These are phyloP conservation scores for Epinephelus malabaricus DNA, from an alignment of 2,797 vertebrate species.

Conservation along the genomic window DNA sequence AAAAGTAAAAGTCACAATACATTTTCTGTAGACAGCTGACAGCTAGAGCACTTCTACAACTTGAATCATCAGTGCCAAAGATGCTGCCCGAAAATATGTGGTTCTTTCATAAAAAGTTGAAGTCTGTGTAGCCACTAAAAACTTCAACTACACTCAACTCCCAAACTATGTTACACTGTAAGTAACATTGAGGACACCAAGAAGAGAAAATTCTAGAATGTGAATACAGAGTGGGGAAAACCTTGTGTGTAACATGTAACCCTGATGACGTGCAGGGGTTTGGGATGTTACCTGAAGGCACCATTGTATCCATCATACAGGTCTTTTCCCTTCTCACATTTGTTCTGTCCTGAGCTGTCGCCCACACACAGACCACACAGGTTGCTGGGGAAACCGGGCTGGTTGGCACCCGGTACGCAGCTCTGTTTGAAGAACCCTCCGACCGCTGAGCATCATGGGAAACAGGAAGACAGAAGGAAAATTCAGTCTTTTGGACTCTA, in stretches of 20 bases:
- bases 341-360: conserved; percentile 85
- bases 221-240: not conserved
- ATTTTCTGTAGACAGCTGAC: too few relatives aligned
- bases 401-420: conserved; percentile 92
- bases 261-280: not conserved
- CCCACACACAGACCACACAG: conserved; percentile 92
- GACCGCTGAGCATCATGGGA: conserved; percentile 83
- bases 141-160: not conserved
- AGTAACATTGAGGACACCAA: not conserved
- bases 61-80: not conserved
- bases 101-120: too few relatives aligned
- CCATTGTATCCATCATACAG: conserved; percentile 90
- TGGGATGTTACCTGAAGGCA: conserved; percentile 92
- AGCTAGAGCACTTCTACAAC: not conserved
- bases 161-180: not conserved
- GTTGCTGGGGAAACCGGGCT: conserved; percentile 84
- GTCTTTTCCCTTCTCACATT: conserved; percentile 91
- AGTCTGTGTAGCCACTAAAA: too few relatives aligned
- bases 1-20: too few relatives aligned
- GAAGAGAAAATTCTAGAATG: not conserved
- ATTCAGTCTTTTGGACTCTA: not conserved
- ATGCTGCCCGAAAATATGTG: not conserved
- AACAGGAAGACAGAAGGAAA: conserved; percentile 8
- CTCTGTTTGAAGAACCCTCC: conserved; percentile 91
- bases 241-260: not conserved